Evolutionary conservation across 1,140 invertebrate species (phyloP).

Genomic region (Leptinotarsa texana): DNA sequence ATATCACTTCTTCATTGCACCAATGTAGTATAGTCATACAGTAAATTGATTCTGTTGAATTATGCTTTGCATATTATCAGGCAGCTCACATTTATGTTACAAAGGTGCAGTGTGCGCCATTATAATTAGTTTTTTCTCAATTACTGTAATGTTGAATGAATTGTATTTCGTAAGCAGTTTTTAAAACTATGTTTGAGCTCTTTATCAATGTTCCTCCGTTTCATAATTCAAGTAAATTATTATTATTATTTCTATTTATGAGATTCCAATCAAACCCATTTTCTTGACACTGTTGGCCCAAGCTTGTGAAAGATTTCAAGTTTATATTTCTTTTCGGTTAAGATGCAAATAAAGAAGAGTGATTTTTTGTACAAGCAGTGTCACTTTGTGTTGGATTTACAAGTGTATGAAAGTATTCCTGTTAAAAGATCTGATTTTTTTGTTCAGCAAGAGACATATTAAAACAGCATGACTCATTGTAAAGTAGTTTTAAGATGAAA

Average conservation of each 20-base stretch:
- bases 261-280: no score
- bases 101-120: neutral
- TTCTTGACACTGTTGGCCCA: no score
- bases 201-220: no score
- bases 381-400: neutral
- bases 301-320: no score
- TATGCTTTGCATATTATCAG: no score
- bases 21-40: no score
- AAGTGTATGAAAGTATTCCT: slow-evolving; percentile 18
- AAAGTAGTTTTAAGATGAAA: slow-evolving; percentile 29
- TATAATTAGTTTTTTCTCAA: neutral
- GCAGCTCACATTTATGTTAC: neutral
- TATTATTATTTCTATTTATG: no score
- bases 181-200: no score
- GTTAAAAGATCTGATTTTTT: slow-evolving; percentile 20
- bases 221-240: no score
- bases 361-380: neutral
- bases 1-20: slow-evolving; percentile 35
- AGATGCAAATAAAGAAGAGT: neutral
- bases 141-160: neutral
- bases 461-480: slow-evolving; percentile 15
- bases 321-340: no score
- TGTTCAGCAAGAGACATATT: slow-evolving; percentile 18
- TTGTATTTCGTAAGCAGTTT: neutral
- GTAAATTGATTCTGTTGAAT: no score